Base-by-base conservation (phyloP, 2,113 vertebrate genomes). In the Colossoma macropomum region DNA sequence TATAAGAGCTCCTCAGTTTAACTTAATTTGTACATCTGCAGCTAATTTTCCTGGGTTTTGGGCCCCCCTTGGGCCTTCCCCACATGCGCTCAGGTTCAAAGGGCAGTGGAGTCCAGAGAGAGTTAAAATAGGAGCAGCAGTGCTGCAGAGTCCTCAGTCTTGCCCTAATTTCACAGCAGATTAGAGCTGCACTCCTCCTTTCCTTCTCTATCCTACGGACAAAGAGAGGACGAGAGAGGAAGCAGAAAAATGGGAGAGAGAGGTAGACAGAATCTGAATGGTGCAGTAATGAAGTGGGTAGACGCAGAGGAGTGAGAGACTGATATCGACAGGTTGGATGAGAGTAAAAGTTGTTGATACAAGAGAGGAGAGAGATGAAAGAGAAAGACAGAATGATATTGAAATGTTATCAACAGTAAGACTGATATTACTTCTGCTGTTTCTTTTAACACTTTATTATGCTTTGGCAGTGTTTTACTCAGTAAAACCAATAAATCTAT, bases 101-200 rank as follows among this genome's bases (percentile, higher is more conserved):
- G 75, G 70, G 30, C 56, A 76, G 23, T 19, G 32, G 32, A 34
- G 86, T 75, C 63, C 66, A 74, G 54, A 10, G 66, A 83, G 76
- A 66, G 45, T 48, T 69, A 56, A 48, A 87, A 72, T 30, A 71
- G 34, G 34, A 30, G 27, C 48, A 52, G 34, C 50, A 28, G 8
- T 7, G 45, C 41, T 60, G 32, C 41, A 27, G 62, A 75, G 60
- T 23, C 62, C 45, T 59, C 13, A 13, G 41, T 68, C 75, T 27
- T 83, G 59, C 72, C 50, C 77, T 68, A 83, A 59, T 82, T 83
- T 82, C 13, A 17, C 72, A 79, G 62, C 72, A 87, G 71, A 80
- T 80, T 73, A 72, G 54, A 60, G 66, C 52, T 32, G 62, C 71
- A 68, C 74, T 80, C 65, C 25, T 27, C 30, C 50, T 34, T 8